Evolutionary conservation across 2,888 invertebrate genomes (phyloP), one percentile per base, ranked within the genome.

Genomic region (Fragum whitleyi): DNA sequence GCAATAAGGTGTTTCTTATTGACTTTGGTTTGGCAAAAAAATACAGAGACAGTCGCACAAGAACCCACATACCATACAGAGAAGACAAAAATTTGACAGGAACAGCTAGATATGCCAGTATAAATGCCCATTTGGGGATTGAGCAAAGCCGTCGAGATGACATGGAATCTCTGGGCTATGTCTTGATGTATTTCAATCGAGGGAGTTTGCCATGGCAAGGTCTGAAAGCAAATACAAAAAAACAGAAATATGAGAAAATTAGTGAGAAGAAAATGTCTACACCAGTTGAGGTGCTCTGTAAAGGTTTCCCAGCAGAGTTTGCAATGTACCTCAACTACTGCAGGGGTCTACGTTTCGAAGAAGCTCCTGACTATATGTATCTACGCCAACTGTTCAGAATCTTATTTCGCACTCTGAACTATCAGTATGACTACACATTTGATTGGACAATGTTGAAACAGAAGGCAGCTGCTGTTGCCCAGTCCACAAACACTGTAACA

Each of bases 401-500:
- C 94, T 96, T 99, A 94, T 99, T 99, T 96, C 97, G 99, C 95
- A 99, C 99, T 90, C 96, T 99, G 94, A 99, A 99, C 95, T 99
- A 99, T 95, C 98, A 98, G 95, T 99, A 98, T 95, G 99, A 99
- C 95, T 99, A 98, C 95, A 97, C 97, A 93, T 99, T 99, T 95
- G 99, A 99, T 95, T 99, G 99, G 99, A 99, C 99, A 93, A 97
- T 99, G 97, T 96, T 99, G 94, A 98, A 99, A 94, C 99, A 99
- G 95, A 98, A 98, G 92, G 96, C 96, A 74, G 96, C 96, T 57
- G 88, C 87, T 59, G 90, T 90, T 42, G 90, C 91, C 29, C 90
- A 90, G 79, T 86, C 86, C 53, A 86, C 87, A 55, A 87, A 87
- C 47, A 81, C 87, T 74, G 86, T 83, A 23, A 86, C 90, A 53